These are phyloP conservation scores for Troides oblongomaculatus DNA, from an alignment of 2,888 invertebrate genomes.

Conservation along the genomic window DNA sequence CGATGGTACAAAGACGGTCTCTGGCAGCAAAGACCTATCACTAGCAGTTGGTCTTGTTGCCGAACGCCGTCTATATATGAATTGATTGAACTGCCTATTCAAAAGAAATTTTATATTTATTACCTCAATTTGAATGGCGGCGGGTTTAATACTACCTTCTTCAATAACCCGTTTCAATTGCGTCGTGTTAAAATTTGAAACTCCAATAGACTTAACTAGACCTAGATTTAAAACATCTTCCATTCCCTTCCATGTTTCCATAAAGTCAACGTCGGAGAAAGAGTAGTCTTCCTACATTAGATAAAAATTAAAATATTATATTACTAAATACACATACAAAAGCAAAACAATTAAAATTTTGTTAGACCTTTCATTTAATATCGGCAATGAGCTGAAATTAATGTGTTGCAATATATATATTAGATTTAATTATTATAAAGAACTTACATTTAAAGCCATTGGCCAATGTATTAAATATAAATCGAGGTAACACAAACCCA, in stretches of 20 bases:
- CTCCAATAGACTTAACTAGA: slow-evolving; percentile 84
- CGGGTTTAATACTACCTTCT: slow-evolving; percentile 78
- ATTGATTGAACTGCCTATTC: too few relatives aligned
- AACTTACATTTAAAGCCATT: slow-evolving; percentile 80
- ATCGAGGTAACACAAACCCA: slow-evolving; percentile 87
- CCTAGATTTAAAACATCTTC: slow-evolving; percentile 83
- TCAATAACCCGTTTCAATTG: slow-evolving; percentile 84
- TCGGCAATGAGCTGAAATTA: too few relatives aligned
- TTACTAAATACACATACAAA: too few relatives aligned
- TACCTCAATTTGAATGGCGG: slow-evolving; percentile 80
- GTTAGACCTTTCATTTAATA: too few relatives aligned
- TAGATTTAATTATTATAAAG: background rate
- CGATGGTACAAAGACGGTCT: too few relatives aligned
- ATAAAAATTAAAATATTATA: background rate
- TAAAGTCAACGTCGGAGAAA: slow-evolving; percentile 75
- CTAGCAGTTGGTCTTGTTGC: too few relatives aligned
- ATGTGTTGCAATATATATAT: background rate
- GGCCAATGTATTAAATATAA: slow-evolving; percentile 93
- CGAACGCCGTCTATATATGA: too few relatives aligned
- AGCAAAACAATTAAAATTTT: too few relatives aligned
- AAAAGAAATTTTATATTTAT: background rate
- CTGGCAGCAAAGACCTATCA: too few relatives aligned
- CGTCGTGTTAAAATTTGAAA: slow-evolving; percentile 88
- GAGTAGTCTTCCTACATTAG: slow-evolving; percentile 53
- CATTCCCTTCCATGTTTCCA: slow-evolving; percentile 86